Evolutionary conservation across 2,888 invertebrate genomes (phyloP), one percentile per base, ranked within the genome.

Genomic region (Drosophila buzzatii): DNA sequence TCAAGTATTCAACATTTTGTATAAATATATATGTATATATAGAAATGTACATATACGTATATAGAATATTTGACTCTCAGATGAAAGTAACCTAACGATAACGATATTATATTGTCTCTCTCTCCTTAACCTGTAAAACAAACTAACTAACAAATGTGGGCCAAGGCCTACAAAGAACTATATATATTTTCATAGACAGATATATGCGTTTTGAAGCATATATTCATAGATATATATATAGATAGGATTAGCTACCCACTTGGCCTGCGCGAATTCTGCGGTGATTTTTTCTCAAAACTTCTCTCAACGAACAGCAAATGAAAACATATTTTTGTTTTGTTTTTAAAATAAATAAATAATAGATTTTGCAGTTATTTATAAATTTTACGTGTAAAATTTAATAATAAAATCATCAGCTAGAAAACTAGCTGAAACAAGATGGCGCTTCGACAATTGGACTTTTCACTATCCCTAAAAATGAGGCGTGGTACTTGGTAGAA

Each of bases 321-420:
- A 71, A 66, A 55, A 60, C 49, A 51, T 51, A 7, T 76, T 68
- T 62, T 44, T 71, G 47, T 42, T 37, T 42, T 37, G 70, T 77
- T 67, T 66, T 58, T 73, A 79, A 82, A 84, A 84, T 84, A 88
- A 88, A 86, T 45, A 45, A 86, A 84, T 86, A 84, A 84, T 51
- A 51, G 51, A 75, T 64, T 81, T 86, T 84, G 68, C 73, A 70
- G 76, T 72, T 74, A 78, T 81, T 76, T 79, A 83, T 82, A 89
- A 90, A 85, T 89, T 90, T 87, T 89, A 86, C 82, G 85, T 87
- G 82, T 90, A 82, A 85, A 91, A 90, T 91, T 91, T 90, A 89
- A 85, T 82, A 68, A 72, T 78, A 82, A 79, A 79, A 81, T 83
- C 82, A 88, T 83, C 82, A 88, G 85, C 89, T 90, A 88, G 87